Conservation (phyloP, 2,888 invertebrate species). For the Tinea pellionella region DNA sequence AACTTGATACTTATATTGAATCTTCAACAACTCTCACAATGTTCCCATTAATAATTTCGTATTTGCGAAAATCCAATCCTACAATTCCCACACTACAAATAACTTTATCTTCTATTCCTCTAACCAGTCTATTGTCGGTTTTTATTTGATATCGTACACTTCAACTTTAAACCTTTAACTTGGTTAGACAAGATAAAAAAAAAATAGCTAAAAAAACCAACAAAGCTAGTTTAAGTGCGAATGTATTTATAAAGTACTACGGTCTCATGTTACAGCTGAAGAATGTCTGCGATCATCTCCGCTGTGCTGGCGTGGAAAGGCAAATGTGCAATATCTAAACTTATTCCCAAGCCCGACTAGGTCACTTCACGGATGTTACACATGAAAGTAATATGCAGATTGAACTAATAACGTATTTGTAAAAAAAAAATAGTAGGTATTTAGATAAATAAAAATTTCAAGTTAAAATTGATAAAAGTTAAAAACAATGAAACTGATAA, state of each 20-base stretch:
- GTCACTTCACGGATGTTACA: too few relatives aligned
- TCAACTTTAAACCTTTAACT: neutral
- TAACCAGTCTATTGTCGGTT: neutral
- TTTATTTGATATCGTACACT: neutral
- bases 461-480: neutral
- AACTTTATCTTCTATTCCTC: neutral
- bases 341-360: too few relatives aligned
- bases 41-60: neutral
- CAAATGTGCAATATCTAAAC: too few relatives aligned
- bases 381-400: neutral
- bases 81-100: constrained; percentile 2
- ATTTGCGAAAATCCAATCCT: neutral
- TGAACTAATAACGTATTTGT: neutral
- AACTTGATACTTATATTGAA: constrained; percentile 43
- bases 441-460: neutral
- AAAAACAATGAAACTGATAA: constrained; percentile 8
- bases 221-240: too few relatives aligned
- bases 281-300: too few relatives aligned
- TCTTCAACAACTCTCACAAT: neutral
- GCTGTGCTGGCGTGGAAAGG: too few relatives aligned
- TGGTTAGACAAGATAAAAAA: neutral
- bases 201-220: neutral
- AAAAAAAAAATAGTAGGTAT: too few relatives aligned
- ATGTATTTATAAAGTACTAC: too few relatives aligned
- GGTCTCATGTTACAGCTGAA: too few relatives aligned